A percentile compares a stretch with the other conserved stretches of the same genome.
These are phyloP conservation scores for Sclerurus mexicanus DNA, from an alignment of 2,113 vertebrate species.

Conservation along the genomic window DNA sequence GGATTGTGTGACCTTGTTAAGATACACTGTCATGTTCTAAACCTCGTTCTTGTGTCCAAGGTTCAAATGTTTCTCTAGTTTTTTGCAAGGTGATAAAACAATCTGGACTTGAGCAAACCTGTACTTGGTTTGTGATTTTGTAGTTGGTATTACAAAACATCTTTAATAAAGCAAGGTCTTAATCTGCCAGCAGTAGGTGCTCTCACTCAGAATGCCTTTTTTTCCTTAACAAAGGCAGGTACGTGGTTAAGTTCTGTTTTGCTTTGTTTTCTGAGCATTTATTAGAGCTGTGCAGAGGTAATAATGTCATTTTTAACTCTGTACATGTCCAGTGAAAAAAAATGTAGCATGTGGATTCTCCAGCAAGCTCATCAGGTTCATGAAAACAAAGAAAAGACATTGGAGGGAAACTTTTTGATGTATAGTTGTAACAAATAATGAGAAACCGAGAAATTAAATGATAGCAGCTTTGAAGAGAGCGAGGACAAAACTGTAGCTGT, in stretches of 20 bases:
- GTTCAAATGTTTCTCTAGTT: background rate
- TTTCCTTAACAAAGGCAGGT: background rate
- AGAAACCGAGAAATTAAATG: background rate
- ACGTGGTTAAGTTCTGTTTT: background rate
- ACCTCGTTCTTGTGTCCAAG: background rate
- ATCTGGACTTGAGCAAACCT: background rate
- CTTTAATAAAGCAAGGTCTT: background rate
- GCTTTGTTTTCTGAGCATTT: background rate
- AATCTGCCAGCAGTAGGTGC: background rate
- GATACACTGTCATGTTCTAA: background rate
- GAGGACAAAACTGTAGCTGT: background rate
- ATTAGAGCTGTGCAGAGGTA: background rate
- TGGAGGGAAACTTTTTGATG: background rate
- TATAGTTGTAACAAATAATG: background rate
- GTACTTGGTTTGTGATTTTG: background rate
- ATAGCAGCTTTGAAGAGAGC: background rate
- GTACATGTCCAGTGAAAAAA: background rate
- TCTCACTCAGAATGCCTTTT: background rate
- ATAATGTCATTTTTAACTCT: background rate
- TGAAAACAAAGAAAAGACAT: background rate
- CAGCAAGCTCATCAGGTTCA: background rate
- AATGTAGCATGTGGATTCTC: background rate
- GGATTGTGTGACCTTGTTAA: background rate
- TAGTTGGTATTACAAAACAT: background rate
- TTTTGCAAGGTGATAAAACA: background rate